phyloP scores from a whole-genome alignment of 2,888 invertebrate genomes.

The Matsumyia berberina region DNA sequence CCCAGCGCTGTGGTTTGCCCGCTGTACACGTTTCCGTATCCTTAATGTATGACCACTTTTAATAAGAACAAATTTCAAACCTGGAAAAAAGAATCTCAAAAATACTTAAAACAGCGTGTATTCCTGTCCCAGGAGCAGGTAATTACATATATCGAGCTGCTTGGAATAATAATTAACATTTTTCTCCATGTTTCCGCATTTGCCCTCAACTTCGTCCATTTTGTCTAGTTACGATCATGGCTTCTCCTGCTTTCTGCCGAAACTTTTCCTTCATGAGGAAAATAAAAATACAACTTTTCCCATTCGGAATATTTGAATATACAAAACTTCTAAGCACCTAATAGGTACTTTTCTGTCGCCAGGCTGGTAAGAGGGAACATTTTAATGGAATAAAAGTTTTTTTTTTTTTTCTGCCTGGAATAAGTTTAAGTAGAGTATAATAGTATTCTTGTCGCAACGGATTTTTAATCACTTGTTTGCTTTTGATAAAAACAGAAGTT shows the following conservation, averaged over 20 bases:
- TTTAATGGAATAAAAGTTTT: background rate
- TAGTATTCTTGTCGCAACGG: too few relatives aligned
- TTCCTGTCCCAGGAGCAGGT: background rate
- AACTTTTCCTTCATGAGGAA: background rate
- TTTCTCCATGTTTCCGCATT: constrained; percentile 4
- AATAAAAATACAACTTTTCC: constrained; percentile 3
- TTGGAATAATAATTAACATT: constrained; percentile 15
- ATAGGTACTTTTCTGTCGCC: background rate
- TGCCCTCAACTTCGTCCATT: background rate
- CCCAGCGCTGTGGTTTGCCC: too few relatives aligned
- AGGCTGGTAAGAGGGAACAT: background rate
- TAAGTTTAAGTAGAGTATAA: too few relatives aligned
- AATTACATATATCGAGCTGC: background rate
- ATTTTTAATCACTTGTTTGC: too few relatives aligned
- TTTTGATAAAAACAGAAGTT: too few relatives aligned
- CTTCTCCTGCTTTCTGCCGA: background rate
- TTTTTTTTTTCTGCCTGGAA: background rate
- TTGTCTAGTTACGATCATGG: background rate
- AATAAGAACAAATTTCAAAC: too few relatives aligned
- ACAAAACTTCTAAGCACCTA: background rate
- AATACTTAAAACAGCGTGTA: background rate
- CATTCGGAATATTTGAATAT: background rate
- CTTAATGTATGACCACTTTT: too few relatives aligned
- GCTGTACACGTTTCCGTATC: too few relatives aligned
- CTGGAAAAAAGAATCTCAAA: background rate